Percentiles rank a stretch among this genome's conserved stretches.
Evolutionary conservation across 2,888 invertebrate genomes (phyloP).

Genomic region (Onchidella celtica): DNA sequence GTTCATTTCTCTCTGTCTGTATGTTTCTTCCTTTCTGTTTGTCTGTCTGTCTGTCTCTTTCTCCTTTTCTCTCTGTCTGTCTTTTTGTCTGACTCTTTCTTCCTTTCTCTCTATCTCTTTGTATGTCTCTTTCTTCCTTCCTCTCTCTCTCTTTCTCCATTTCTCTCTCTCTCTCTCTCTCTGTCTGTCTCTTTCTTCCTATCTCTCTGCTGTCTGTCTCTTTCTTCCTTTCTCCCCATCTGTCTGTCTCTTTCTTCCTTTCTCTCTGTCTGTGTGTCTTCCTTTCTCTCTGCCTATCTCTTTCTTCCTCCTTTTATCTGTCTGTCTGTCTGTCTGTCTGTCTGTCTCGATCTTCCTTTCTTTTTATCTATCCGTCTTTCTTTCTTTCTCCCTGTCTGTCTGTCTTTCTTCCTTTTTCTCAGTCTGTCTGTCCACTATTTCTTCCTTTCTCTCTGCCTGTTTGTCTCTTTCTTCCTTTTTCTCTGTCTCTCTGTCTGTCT

Average conservation of each 20-base stretch:
- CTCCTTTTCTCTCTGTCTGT: not conserved
- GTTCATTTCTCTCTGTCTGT: not conserved
- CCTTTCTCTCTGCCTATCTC: too few species aligned
- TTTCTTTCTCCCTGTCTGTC: not conserved
- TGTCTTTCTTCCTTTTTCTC: not conserved
- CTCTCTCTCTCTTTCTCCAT: not conserved
- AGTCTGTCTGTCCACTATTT: not conserved
- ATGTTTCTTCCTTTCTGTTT: not conserved
- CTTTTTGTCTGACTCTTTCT: not conserved
- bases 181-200: too few species aligned
- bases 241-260: not conserved
- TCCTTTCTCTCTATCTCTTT: not conserved
- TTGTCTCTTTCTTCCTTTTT: not conserved
- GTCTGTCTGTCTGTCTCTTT: not conserved
- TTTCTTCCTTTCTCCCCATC: not conserved
- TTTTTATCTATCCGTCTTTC: too few species aligned
- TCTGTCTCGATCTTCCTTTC: not conserved
- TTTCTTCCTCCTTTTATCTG: too few species aligned
- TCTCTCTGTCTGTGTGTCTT: too few species aligned
- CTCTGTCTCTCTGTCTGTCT: not conserved
- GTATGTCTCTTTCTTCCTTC: not conserved
- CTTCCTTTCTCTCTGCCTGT: too few species aligned
- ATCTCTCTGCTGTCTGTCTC: not conserved
- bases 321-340: not conserved
- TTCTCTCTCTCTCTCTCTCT: too few species aligned